Evolutionary conservation across 2,113 vertebrate genomes (phyloP).

Genomic region (Haemorhous mexicanus): DNA sequence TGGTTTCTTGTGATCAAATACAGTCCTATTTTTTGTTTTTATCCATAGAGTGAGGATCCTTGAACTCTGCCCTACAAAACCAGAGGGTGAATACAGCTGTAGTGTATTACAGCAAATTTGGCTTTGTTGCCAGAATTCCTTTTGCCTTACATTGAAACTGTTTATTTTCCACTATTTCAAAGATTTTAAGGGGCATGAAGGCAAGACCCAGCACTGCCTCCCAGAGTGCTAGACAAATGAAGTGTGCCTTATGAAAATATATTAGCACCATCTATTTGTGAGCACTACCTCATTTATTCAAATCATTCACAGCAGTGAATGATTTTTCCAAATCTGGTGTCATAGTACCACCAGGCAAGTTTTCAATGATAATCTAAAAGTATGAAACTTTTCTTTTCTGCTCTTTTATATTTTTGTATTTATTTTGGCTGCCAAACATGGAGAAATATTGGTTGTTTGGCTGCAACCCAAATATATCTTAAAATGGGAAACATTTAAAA

Average conservation of each 20-base stretch:
- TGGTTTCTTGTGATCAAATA: not conserved
- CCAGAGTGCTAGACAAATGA: not conserved
- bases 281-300: not conserved
- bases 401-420: not conserved
- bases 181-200: conserved; percentile 16
- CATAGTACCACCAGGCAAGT: not conserved
- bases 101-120: conserved; percentile 8
- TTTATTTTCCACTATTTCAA: conserved; percentile 11
- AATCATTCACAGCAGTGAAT: not conserved
- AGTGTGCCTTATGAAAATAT: not conserved
- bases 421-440: not conserved
- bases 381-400: not conserved
- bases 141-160: conserved; percentile 21
- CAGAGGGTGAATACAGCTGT: conserved; percentile 13
- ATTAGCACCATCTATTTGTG: not conserved
- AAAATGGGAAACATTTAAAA: conserved; percentile 33
- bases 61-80: conserved; percentile 24
- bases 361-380: not conserved
- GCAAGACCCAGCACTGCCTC: not conserved
- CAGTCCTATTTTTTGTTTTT: not conserved
- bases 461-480: not conserved
- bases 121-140: conserved; percentile 14
- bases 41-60: not conserved
- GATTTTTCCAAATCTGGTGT: not conserved
- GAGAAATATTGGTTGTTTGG: not conserved